Evolutionary conservation across 2,113 vertebrate species (phyloP).

Genomic region (Numida meleagris): DNA sequence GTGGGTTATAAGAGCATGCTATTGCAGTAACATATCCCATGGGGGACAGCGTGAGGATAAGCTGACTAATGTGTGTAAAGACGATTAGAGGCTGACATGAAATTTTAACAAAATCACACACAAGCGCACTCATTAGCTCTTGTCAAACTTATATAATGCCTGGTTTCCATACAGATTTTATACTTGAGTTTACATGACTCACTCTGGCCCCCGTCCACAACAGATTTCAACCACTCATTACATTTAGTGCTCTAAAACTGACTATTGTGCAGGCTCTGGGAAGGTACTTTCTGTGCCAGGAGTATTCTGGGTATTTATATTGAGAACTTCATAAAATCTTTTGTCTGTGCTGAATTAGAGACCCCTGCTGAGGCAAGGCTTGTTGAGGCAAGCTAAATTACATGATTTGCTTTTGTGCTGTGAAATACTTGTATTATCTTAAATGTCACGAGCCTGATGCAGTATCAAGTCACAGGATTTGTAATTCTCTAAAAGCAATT

Average conservation of each 20-base stretch:
- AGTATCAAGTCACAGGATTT: conserved; percentile 73
- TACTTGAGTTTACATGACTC: not conserved
- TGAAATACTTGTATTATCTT: conserved; percentile 78
- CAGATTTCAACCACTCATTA: conserved; percentile 55
- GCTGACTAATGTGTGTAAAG: conserved; percentile 1
- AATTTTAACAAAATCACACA: not conserved
- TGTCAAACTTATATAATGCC: not conserved
- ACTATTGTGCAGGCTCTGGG: conserved; percentile 42
- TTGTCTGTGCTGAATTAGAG: conserved; percentile 77
- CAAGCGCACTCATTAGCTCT: conserved; percentile 15
- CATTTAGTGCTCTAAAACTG: conserved; percentile 46
- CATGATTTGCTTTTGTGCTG: conserved; percentile 80
- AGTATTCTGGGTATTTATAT: conserved; percentile 70
- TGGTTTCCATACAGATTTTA: not conserved
- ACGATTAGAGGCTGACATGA: conserved; percentile 4
- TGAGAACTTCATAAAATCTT: conserved; percentile 76
- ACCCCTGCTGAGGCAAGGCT: conserved; percentile 74
- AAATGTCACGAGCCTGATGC: conserved; percentile 76
- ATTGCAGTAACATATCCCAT: not conserved
- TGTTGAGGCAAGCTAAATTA: conserved; percentile 79
- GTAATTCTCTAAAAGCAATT: conserved; percentile 72
- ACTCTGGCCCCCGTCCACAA: conserved; percentile 3
- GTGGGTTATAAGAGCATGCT: not conserved
- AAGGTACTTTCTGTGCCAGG: conserved; percentile 41
- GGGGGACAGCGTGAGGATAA: not conserved